Evolutionary conservation across 1,140 invertebrate genomes (phyloP).

Genomic region (Pseudomyrmex flavicornis): DNA sequence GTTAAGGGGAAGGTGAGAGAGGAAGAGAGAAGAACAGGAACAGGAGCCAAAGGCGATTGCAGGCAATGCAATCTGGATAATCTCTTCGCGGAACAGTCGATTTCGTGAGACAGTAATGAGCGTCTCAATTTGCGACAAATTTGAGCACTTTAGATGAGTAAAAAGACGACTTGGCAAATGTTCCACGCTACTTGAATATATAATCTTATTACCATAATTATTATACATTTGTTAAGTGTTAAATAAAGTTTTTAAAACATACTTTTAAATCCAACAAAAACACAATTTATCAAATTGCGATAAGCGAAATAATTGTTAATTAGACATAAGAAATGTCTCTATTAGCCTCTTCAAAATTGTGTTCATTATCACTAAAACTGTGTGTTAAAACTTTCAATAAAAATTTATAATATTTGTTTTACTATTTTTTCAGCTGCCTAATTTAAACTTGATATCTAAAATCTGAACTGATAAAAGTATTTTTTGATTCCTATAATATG

Average conservation of each 20-base stretch:
- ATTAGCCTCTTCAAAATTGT: too few species aligned
- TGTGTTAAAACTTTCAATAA: too few species aligned
- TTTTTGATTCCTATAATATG: not conserved
- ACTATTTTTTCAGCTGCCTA: too few species aligned
- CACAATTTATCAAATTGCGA: too few species aligned
- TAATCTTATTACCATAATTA: slow-evolving; percentile 5
- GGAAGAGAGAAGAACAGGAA: slow-evolving; percentile 15
- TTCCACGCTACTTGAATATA: not conserved
- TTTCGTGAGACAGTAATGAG: slow-evolving; percentile 43
- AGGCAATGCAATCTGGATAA: slow-evolving; percentile 55
- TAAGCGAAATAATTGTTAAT: too few species aligned
- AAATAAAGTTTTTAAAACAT: not conserved
- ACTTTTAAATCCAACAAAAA: not conserved
- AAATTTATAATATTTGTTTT: too few species aligned
- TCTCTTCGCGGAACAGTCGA: slow-evolving; percentile 28
- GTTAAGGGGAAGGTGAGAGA: slow-evolving; percentile 21
- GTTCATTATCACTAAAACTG: too few species aligned
- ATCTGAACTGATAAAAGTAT: too few species aligned
- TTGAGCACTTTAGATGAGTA: not conserved
- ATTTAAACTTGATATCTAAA: too few species aligned
- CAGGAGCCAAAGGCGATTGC: slow-evolving; percentile 54
- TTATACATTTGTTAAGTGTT: not conserved
- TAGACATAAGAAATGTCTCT: too few species aligned
- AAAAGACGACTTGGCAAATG: slow-evolving; percentile 11
- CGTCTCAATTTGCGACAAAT: slow-evolving; percentile 22